phyloP scores from a whole-genome alignment of 2,797 vertebrate species.

The Sparus aurata region DNA sequence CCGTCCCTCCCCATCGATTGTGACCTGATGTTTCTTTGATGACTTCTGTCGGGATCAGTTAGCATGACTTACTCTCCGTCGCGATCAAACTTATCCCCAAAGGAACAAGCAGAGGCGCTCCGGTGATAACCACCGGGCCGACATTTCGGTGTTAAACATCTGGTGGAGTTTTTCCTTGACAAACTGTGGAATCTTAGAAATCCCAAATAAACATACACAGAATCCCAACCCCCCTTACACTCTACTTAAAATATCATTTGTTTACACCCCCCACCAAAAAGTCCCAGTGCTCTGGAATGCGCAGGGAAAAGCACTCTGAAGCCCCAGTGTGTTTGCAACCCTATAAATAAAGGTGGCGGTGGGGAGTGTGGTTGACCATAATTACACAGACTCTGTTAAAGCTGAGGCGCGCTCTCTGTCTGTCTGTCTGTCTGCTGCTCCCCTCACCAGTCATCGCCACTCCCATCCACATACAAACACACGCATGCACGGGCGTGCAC shows the following conservation, averaged over 20 bases:
- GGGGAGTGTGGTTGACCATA: slow-evolving; percentile 86
- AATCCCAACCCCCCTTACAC: slow-evolving; percentile 27
- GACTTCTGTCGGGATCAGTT: slow-evolving; percentile 78
- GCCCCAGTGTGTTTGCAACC: slow-evolving; percentile 80
- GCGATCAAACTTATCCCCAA: slow-evolving; percentile 68
- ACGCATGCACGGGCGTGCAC: slow-evolving; percentile 1
- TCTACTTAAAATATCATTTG: slow-evolving; percentile 80
- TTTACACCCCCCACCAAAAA: slow-evolving; percentile 78
- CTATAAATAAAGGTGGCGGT: slow-evolving; percentile 87
- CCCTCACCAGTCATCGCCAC: slow-evolving; percentile 66
- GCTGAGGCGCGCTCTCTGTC: slow-evolving; percentile 79
- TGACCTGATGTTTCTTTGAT: slow-evolving; percentile 84
- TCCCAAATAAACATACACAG: slow-evolving; percentile 34
- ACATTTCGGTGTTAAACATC: slow-evolving; percentile 26
- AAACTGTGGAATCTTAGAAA: slow-evolving; percentile 30
- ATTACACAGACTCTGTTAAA: slow-evolving; percentile 86
- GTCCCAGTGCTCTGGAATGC: slow-evolving; percentile 79
- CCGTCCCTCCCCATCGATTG: slow-evolving; percentile 72
- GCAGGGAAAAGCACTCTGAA: slow-evolving; percentile 75
- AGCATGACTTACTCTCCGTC: slow-evolving; percentile 65
- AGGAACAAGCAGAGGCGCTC: slow-evolving; percentile 32
- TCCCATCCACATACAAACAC: slow-evolving; percentile 67
- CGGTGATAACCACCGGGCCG: slow-evolving; percentile 15
- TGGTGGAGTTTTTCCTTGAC: slow-evolving; percentile 30
- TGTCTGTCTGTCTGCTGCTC: slow-evolving; percentile 73